These are phyloP conservation scores for Aphelenchoides bicaudatus DNA, from an alignment of 2,888 invertebrate genomes.

Conservation along the genomic window DNA sequence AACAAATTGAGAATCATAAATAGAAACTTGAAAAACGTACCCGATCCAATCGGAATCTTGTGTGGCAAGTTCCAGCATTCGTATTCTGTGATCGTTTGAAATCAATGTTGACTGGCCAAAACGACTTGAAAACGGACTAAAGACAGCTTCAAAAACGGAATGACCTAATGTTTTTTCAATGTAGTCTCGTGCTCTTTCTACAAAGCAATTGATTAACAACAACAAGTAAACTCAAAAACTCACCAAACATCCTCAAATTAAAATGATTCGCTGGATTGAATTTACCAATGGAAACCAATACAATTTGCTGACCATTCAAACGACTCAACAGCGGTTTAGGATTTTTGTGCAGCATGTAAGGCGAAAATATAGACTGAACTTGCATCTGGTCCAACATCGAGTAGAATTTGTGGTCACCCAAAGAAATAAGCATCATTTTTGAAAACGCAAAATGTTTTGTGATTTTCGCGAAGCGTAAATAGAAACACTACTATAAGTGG, in stretches of 20 bases:
- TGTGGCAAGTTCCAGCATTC: slow-evolving; percentile 17
- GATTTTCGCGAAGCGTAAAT: too few relatives aligned
- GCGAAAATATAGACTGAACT: background rate
- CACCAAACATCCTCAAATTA: slow-evolving; percentile 18
- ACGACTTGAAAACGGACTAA: slow-evolving; percentile 11
- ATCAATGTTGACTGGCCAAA: slow-evolving; percentile 1
- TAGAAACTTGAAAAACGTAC: slow-evolving; percentile 9
- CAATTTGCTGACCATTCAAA: slow-evolving; percentile 1
- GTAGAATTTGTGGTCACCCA: slow-evolving; percentile 14
- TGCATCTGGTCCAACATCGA: background rate
- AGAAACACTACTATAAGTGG: too few relatives aligned
- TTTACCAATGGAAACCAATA: slow-evolving; percentile 14
- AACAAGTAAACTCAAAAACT: background rate
- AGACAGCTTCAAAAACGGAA: slow-evolving; percentile 8
- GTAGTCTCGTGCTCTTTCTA: slow-evolving; percentile 17
- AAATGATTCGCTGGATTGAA: slow-evolving; percentile 11
- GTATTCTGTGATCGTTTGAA: background rate
- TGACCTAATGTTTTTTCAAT: slow-evolving; percentile 17
- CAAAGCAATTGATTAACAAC: background rate
- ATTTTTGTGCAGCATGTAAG: background rate
- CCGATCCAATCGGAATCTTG: slow-evolving; percentile 9
- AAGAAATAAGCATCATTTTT: slow-evolving; percentile 12
- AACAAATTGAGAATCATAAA: background rate
- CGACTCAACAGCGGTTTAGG: slow-evolving; percentile 1
- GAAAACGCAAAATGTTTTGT: too few relatives aligned